Evolutionary conservation across 1,140 invertebrate species (phyloP), one percentile per base, ranked within the genome.

Genomic region (Drosophila auraria): DNA sequence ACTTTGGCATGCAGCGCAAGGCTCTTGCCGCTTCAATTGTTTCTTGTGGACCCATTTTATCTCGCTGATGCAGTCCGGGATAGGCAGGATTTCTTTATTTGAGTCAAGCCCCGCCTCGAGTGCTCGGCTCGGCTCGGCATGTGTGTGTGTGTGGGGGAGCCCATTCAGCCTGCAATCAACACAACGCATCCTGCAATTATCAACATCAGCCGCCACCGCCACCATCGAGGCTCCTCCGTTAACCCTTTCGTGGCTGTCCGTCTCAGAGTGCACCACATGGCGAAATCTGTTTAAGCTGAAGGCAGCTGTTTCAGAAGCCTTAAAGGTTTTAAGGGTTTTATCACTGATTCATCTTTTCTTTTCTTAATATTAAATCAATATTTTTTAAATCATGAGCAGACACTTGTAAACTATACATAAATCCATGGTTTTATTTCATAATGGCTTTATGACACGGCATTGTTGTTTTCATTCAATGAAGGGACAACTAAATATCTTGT

Each of bases 131-230:
- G 25, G 25, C 25, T 44, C 30, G 59, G 57, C 14, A 14, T 25
- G 42, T 57, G 38, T 45, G 27, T 51, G 36, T 53, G 59, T 59
- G 49, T 30, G 57, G 44, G 72, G 54, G 27, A 65, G 70, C 62
- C 69, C 77, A 78, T 87, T 87, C 78, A 87, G 83, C 77, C 66
- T 76, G 82, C 81, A 89, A 90, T 86, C 86, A 89, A 74, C 81
- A 73, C 86, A 89, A 86, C 86, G 86, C 86, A 89, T 89, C 86
- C 86, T 90, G 86, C 82, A 89, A 90, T 89, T 89, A 89, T 89
- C 72, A 86, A 90, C 86, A 74, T 89, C 72, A 82, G 84, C 66
- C 45, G 61, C 76, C 60, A 58, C 1, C 62, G 63, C 30, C 61
- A 25, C 17, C 75, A 64, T 44, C 64, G 36, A 53, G 25, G 64